phyloP scores from a whole-genome alignment of 2,888 invertebrate species.

The Yponomeuta cagnagella region DNA sequence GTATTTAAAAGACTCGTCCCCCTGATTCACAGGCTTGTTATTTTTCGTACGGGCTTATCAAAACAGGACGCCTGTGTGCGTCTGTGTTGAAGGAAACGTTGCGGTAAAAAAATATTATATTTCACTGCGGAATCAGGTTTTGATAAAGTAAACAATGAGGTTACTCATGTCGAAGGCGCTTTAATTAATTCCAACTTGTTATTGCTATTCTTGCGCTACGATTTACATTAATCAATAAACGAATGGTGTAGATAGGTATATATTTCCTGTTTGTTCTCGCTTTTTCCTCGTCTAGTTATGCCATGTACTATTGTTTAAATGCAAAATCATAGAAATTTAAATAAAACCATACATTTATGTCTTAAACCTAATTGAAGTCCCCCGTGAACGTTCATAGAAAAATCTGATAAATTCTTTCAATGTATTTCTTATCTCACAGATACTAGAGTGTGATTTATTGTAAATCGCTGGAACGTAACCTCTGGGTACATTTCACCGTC shows the following conservation, averaged over 20 bases:
- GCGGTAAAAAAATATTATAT: conserved; percentile 1
- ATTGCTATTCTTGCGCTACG: background rate
- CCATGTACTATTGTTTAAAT: no score
- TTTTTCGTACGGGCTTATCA: background rate
- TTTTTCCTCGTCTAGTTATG: no score
- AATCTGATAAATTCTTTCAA: background rate
- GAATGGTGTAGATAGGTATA: no score
- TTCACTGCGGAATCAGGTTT: background rate
- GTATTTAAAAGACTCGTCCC: background rate
- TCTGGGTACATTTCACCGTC: conserved; percentile 49
- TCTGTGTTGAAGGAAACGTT: background rate
- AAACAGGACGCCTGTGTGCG: conserved; percentile 6
- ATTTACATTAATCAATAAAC: background rate
- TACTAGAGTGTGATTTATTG: conserved; percentile 10
- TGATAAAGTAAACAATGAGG: background rate
- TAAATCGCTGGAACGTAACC: conserved; percentile 18
- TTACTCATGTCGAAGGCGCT: background rate
- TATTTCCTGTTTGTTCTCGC: no score
- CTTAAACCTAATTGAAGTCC: background rate
- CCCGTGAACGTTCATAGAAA: background rate
- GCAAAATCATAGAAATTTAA: no score
- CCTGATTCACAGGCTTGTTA: conserved; percentile 29
- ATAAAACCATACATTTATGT: no score
- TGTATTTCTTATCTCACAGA: background rate
- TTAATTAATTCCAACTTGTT: background rate